These are phyloP conservation scores for Amniataba percoides DNA, from an alignment of 2,797 vertebrate species.

Conservation along the genomic window DNA sequence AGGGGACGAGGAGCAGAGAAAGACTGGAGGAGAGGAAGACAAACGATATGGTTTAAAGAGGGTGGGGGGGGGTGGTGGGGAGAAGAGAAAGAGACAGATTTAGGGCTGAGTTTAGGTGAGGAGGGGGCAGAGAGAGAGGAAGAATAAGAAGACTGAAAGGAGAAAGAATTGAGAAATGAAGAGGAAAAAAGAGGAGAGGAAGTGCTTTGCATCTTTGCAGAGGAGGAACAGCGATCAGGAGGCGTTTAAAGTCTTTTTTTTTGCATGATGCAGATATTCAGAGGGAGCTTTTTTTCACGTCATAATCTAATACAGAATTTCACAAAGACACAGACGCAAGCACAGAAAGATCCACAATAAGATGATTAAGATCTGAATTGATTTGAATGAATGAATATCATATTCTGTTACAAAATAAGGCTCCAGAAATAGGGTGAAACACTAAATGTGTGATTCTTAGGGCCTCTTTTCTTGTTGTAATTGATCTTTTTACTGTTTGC, in stretches of 20 bases:
- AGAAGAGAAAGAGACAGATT: slow-evolving; percentile 48
- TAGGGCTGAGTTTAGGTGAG: slow-evolving; percentile 48
- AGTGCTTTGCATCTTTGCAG: slow-evolving; percentile 34
- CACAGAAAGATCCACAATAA: slow-evolving; percentile 37
- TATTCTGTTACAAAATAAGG: slow-evolving; percentile 4
- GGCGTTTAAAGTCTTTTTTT: slow-evolving; percentile 31
- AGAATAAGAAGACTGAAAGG: slow-evolving; percentile 7
- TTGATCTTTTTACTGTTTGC: neutral
- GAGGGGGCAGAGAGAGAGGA: slow-evolving; percentile 11
- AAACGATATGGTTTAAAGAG: slow-evolving; percentile 51
- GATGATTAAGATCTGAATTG: slow-evolving; percentile 56
- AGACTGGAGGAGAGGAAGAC: slow-evolving; percentile 49
- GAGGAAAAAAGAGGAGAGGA: slow-evolving; percentile 5
- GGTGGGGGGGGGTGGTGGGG: neutral
- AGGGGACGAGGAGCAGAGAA: slow-evolving; percentile 38
- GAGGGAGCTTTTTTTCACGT: slow-evolving; percentile 18
- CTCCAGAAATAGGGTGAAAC: slow-evolving; percentile 30
- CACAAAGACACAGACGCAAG: neutral
- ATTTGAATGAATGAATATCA: slow-evolving; percentile 56
- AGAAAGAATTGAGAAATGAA: slow-evolving; percentile 10
- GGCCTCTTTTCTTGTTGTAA: neutral
- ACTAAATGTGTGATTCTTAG: neutral
- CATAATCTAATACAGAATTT: slow-evolving; percentile 18
- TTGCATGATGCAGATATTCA: slow-evolving; percentile 36
- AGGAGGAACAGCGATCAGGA: slow-evolving; percentile 17